A percentile compares a stretch with the other conserved stretches of the same genome.
These are phyloP conservation scores for Gymnocypris eckloni DNA, from an alignment of 2,797 vertebrate species.

Conservation along the genomic window DNA sequence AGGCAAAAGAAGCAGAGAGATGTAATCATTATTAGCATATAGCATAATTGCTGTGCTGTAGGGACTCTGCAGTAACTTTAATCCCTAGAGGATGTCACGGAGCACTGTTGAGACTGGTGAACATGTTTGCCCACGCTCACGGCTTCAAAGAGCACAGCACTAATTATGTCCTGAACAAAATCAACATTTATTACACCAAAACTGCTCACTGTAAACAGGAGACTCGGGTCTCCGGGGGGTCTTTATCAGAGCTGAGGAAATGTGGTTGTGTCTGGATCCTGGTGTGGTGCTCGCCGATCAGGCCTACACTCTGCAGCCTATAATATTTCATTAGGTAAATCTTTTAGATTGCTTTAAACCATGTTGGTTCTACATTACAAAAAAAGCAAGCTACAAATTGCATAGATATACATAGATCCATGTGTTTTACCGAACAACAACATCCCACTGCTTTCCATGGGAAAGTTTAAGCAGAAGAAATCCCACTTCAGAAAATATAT, in stretches of 20 bases:
- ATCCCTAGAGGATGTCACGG: conserved; percentile 9
- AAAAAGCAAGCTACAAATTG: neutral
- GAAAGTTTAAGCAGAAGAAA: neutral
- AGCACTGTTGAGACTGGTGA: conserved; percentile 17
- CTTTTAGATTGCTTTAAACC: neutral
- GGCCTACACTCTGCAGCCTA: neutral
- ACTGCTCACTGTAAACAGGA: conserved; percentile 42
- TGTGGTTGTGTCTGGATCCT: conserved; percentile 8
- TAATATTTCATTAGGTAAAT: neutral
- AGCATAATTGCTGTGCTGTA: conserved; percentile 42
- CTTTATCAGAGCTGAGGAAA: conserved; percentile 34
- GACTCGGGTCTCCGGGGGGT: conserved; percentile 4
- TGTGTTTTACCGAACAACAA: neutral
- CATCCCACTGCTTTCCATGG: neutral
- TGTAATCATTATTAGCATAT: conserved; percentile 41
- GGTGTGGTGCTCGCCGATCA: neutral
- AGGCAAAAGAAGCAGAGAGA: conserved; percentile 20
- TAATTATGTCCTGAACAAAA: conserved; percentile 42
- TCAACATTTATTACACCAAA: conserved; percentile 44
- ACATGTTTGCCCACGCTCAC: conserved; percentile 25
- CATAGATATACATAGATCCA: neutral
- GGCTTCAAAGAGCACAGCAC: conserved; percentile 27
- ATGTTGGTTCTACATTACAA: neutral
- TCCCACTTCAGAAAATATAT: neutral
- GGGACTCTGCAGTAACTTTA: conserved; percentile 36